Conservation (phyloP, 2,797 vertebrate species). For the Fundulus diaphanus region DNA sequence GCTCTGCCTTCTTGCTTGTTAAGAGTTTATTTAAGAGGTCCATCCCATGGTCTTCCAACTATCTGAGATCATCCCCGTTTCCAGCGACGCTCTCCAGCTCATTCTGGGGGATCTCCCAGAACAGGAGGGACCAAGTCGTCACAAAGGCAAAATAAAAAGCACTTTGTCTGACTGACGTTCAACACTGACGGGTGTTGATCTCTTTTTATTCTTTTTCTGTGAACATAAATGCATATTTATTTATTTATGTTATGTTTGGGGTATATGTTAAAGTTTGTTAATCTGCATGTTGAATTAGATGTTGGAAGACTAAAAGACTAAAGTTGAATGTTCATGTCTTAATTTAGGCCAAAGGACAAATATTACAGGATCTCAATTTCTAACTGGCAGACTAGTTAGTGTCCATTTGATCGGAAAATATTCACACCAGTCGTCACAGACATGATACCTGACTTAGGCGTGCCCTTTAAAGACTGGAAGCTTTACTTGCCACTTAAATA, state of each 20-base stretch:
- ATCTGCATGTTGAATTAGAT: not conserved
- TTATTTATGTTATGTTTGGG: not conserved
- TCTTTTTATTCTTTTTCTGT: too few relatives aligned
- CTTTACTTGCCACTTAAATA: not conserved
- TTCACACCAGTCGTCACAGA: not conserved
- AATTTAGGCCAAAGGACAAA: not conserved
- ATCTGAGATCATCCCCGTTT: not conserved
- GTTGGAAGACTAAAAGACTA: not conserved
- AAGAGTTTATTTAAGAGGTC: not conserved
- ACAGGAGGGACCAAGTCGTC: not conserved
- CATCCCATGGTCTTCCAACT: not conserved
- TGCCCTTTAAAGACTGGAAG: not conserved
- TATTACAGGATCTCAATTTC: not conserved
- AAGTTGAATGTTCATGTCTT: too few relatives aligned
- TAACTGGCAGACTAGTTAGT: not conserved
- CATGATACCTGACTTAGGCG: not conserved
- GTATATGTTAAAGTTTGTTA: not conserved
- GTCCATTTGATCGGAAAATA: not conserved
- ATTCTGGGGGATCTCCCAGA: not conserved
- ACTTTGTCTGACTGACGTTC: not conserved
- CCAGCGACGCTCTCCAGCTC: not conserved
- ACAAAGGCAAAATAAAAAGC: too few relatives aligned
- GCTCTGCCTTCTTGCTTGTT: not conserved
- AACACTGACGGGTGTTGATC: not conserved
- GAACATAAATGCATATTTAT: not conserved